Base-by-base conservation (phyloP, 2,113 vertebrate genomes). In the Megaceryle torquata region DNA sequence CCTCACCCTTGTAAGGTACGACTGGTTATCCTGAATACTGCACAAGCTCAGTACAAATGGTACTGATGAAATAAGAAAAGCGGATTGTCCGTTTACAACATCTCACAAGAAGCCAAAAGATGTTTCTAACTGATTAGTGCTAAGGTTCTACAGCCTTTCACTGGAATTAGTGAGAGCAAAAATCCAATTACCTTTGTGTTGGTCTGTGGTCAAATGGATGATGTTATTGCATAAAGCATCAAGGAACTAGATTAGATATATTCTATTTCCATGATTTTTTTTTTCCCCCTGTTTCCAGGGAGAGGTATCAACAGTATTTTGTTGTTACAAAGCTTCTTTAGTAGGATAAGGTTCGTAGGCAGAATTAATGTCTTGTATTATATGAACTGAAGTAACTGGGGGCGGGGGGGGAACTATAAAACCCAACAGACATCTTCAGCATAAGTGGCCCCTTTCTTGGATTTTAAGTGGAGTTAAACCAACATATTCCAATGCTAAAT, bases 351-450 rank as follows among this genome's bases (percentile, higher is more conserved):
- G 15, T 46, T 83, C 81, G 13, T 43, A 65, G 46, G 74, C 37
- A 78, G 50, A 56, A 29, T 12, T 51, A 15, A 60, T 15, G 48
- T 15, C 25, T 71, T 67, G 41, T 54, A 33, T 65, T 48, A 37
- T 3, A 48, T 9, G n/a, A 69, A 19, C 5, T 24, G 9, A 35
- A 44, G 15, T 11, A 65, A 39, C 3, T 11, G 25, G 28, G 14
- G 11, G 2, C 2, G 1, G 3, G 2, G 0, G 14, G 75, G 24
- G 79, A 63, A 78, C 1, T 0, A 18, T 85, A 12, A 88, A 78
- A 17, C 4, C 4, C 51, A 74, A 70, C 24, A 41, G 20, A 2
- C 28, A 37, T 46, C 31, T 84, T n/a, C 60, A 79, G 18, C 11
- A 7, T 33, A 53, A 68, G 67, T 1, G 1, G 7, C 5, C 1